These are phyloP conservation scores for Enteromius thamalakanensis DNA, from an alignment of 2,797 vertebrate genomes.

Conservation along the genomic window DNA sequence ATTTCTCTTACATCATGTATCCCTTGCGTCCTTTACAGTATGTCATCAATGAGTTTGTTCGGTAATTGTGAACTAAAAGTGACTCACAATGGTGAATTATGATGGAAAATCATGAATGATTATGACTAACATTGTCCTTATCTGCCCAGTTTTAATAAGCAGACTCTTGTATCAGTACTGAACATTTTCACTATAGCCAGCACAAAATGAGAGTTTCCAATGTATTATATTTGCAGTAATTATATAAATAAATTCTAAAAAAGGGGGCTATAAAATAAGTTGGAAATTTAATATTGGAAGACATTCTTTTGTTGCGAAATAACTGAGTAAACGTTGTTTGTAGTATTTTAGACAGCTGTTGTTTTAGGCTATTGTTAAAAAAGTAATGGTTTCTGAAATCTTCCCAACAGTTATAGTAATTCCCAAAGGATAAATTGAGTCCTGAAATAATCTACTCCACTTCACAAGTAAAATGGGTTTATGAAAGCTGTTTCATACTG, in stretches of 20 bases:
- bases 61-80: neutral
- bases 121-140: neutral
- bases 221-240: neutral
- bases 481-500: neutral
- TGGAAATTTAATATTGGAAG: neutral
- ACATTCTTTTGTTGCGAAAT: neutral
- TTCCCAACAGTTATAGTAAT: neutral
- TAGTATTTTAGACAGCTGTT: neutral
- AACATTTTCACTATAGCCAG: neutral
- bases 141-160: neutral
- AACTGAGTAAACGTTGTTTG: neutral
- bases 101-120: neutral
- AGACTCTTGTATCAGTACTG: too few relatives aligned
- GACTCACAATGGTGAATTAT: neutral
- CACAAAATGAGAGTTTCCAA: neutral
- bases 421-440: neutral
- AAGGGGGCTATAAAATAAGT: too few relatives aligned
- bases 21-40: neutral
- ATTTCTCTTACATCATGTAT: conserved; percentile 5
- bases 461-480: neutral
- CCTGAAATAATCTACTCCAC: neutral
- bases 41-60: conserved; percentile 26
- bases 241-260: neutral
- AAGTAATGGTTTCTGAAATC: neutral
- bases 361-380: neutral